Conservation (phyloP, 2,113 vertebrate genomes). For the Pandion haliaetus region DNA sequence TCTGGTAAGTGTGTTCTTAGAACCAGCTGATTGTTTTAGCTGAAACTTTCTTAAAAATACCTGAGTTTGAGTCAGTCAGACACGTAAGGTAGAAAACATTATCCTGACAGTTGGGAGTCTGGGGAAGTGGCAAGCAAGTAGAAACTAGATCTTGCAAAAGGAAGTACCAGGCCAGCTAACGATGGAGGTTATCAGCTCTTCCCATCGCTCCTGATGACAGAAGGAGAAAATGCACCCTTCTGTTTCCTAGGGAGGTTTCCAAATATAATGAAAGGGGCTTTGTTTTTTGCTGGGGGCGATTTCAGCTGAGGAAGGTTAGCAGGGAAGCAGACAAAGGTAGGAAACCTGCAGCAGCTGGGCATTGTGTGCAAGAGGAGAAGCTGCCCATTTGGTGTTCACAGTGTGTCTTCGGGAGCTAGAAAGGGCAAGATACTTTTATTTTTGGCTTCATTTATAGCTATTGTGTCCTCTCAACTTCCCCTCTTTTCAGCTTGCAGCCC, state of each 20-base stretch:
- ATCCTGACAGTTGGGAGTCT: not conserved
- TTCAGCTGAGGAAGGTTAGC: not conserved
- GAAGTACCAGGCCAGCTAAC: not conserved
- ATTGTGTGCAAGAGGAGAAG: not conserved
- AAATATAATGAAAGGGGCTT: not conserved
- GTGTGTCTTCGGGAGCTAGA: not conserved
- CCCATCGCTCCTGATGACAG: not conserved
- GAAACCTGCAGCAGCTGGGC: not conserved
- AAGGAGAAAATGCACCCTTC: slow-evolving; percentile 15
- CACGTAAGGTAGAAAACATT: not conserved
- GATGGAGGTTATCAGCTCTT: slow-evolving; percentile 1
- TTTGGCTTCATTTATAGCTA: not conserved
- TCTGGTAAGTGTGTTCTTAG: not conserved
- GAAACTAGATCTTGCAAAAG: slow-evolving; percentile 33
- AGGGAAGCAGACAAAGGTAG: not conserved
- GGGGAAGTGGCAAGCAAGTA: not conserved
- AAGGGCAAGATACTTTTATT: not conserved
- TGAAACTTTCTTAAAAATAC: not conserved
- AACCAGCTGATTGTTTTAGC: not conserved
- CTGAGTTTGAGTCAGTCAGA: not conserved
- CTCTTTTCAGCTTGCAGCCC: not conserved
- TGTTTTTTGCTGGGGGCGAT: not conserved
- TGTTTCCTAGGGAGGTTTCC: not conserved
- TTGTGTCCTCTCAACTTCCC: not conserved
- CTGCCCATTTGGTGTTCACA: not conserved